Conservation (phyloP, 2,797 vertebrate species). For the Echeneis naucrates region DNA sequence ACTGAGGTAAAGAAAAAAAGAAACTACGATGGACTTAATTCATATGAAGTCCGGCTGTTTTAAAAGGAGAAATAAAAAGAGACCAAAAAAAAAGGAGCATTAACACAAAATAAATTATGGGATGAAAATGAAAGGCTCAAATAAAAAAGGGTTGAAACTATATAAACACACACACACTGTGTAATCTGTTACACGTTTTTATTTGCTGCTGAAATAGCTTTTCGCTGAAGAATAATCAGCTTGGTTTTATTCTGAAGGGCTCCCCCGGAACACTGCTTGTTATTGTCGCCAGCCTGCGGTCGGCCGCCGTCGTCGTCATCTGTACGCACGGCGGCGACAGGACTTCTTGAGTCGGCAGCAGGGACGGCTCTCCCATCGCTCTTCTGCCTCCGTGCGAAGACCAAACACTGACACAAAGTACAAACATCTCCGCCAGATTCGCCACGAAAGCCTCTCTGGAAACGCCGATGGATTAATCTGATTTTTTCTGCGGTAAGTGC, state of each 20-base stretch:
- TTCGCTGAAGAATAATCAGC: too few species aligned
- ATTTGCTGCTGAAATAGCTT: too few species aligned
- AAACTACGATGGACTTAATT: too few species aligned
- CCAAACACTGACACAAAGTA: constrained; percentile 46
- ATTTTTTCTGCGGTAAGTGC: constrained; percentile 79
- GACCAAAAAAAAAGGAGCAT: too few species aligned
- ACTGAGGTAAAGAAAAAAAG: not conserved
- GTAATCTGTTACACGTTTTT: too few species aligned
- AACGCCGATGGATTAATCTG: constrained; percentile 82
- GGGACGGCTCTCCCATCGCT: constrained; percentile 76
- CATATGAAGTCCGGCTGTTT: too few species aligned
- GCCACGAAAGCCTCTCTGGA: constrained; percentile 45
- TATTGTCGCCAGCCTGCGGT: constrained; percentile 12
- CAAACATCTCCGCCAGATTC: constrained; percentile 25
- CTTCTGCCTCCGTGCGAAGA: constrained; percentile 62
- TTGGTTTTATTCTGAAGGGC: not conserved
- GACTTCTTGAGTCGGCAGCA: constrained; percentile 76
- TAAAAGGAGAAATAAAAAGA: too few species aligned
- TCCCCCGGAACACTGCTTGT: not conserved
- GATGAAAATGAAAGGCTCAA: too few species aligned
- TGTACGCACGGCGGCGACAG: constrained; percentile 83
- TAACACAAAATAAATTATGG: too few species aligned
- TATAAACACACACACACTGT: too few species aligned
- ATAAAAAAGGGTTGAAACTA: too few species aligned
- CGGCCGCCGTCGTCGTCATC: constrained; percentile 79